A percentile compares a stretch with the other conserved stretches of the same genome.
Conservation (phyloP, 23 tunicate species). For the Halocynthia roretzi region DNA sequence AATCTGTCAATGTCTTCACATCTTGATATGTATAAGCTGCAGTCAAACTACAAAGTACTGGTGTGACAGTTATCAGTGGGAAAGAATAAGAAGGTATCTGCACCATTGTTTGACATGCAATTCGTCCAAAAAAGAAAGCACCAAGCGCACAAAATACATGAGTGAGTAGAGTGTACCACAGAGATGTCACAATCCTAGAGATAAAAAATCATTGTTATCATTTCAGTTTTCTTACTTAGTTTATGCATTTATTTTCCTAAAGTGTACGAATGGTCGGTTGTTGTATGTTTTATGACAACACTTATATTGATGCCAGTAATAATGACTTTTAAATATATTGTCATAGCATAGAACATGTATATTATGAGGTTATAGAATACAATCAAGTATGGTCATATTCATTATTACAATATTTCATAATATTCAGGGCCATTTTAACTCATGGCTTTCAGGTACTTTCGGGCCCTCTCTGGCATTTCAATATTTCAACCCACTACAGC, state of each 20-base stretch:
- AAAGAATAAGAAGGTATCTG: constrained; percentile 56
- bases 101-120: constrained; percentile 72
- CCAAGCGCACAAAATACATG: constrained; percentile 60
- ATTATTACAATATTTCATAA: no score
- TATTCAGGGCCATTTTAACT: no score
- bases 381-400: no score
- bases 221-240: neutral
- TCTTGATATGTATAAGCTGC: neutral
- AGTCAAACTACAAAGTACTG: constrained; percentile 33
- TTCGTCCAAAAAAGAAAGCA: constrained; percentile 69
- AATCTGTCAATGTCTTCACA: neutral
- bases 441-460: no score
- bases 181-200: neutral
- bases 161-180: constrained; percentile 55
- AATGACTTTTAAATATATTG: no score
- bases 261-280: no score
- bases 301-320: no score
- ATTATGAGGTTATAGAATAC: no score
- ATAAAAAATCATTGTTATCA: neutral
- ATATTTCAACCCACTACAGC: no score
- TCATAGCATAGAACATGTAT: no score
- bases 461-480: no score
- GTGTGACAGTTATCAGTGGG: constrained; percentile 62
- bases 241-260: neutral
- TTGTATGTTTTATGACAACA: no score